Evolutionary conservation across 2,888 invertebrate species (phyloP), one percentile per base, ranked within the genome.

Genomic region (Neoscelio sp.): DNA sequence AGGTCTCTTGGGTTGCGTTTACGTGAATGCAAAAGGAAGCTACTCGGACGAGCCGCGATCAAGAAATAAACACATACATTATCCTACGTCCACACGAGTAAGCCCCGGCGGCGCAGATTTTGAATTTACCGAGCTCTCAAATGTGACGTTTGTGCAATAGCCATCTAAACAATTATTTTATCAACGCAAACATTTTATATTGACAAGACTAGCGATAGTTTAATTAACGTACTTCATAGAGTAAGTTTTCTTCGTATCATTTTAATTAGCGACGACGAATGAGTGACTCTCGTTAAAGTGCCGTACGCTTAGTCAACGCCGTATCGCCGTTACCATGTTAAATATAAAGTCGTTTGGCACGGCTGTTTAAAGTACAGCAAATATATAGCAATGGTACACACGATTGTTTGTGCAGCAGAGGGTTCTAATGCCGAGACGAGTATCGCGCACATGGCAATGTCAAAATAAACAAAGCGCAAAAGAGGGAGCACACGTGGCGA

Each of bases 381-480:
- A 50, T 15, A 30, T 1, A 8, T 18, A 20, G n/a, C 6, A 33
- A 8, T 30, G 33, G 15, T n/a, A n/a, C 7, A 8, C 17, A 23
- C 46, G 48, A 74, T 65, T 75, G 67, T 67, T 67, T 75, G 40
- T 23, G n/a, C 20, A 28, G 23, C 23, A 17, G 18, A 56, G 28
- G 26, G 42, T 33, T 50, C 33, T 23, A 6, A 20, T 12, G n/a
- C 23, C 18, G 18, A 17, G n/a, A 42, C 42, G n/a, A 42, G 23
- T 2, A 26, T 13, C 30, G 13, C 20, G 65, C 65, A 58, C 42
- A 52, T 68, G 62, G 54, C 38, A 38, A 40, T 52, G 46, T 58
- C 13, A 75, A 75, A 75, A 75, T 75, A 75, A 75, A 75, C 54
- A 75, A 46, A 20, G 50, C 18, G 10, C 33, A 15, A 40, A 50